A percentile compares a stretch with the other conserved stretches of the same genome.
These are phyloP conservation scores for Lucilia sericata DNA, from an alignment of 1,140 invertebrate species.

Conservation along the genomic window DNA sequence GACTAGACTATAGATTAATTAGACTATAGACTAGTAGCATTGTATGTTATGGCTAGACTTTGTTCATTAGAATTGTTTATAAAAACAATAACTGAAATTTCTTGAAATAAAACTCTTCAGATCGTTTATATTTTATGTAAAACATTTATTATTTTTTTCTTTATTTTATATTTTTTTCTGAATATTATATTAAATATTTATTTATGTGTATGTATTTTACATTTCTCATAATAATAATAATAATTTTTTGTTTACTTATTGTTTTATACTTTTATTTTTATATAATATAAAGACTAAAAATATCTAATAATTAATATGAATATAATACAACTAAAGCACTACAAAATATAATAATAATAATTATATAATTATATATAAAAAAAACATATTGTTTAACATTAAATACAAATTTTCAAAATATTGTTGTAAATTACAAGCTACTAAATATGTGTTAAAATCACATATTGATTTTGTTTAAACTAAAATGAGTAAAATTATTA, in stretches of 20 bases:
- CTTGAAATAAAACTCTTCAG: too few relatives aligned
- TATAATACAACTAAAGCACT: constrained; percentile 24
- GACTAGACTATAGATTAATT: too few relatives aligned
- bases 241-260: background rate
- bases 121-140: background rate
- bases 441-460: constrained; percentile 16
- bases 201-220: background rate
- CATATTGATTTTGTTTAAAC: background rate
- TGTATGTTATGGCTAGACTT: too few relatives aligned
- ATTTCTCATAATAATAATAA: constrained; percentile 19
- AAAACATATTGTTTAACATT: background rate
- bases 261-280: background rate
- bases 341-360: constrained; percentile 18
- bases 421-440: background rate
- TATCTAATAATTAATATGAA: background rate
- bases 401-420: background rate
- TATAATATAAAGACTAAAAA: background rate
- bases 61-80: too few relatives aligned
- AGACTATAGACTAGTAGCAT: too few relatives aligned
- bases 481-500: constrained; percentile 15
- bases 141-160: background rate
- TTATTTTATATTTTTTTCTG: background rate
- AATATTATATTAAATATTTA: background rate
- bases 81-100: too few relatives aligned
- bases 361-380: background rate